These are phyloP conservation scores for Mobula birostris DNA, from an alignment of 2,113 vertebrate species.

Conservation along the genomic window DNA sequence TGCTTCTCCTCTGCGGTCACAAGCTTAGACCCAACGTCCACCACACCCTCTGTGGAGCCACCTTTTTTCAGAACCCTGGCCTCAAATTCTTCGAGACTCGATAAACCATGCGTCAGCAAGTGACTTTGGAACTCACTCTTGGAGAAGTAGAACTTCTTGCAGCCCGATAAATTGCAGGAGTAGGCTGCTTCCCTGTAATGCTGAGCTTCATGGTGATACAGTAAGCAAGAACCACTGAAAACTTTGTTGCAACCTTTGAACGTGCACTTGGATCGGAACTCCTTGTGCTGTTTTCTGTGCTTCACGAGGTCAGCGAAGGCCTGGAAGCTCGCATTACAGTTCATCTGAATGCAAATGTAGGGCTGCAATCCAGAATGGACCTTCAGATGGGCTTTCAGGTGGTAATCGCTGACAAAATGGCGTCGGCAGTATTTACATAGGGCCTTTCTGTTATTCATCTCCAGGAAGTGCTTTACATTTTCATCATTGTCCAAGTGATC, in stretches of 20 bases:
- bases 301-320: conserved; percentile 77
- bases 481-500: conserved; percentile 79
- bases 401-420: conserved; percentile 83
- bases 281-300: conserved; percentile 79
- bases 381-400: conserved; percentile 76
- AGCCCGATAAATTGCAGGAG: conserved; percentile 71
- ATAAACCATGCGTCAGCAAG: conserved; percentile 69
- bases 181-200: conserved; percentile 91
- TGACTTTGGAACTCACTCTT: conserved; percentile 84
- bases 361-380: conserved; percentile 76
- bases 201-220: conserved; percentile 95
- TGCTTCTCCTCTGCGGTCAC: neutral
- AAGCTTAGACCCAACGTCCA: neutral
- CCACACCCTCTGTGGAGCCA: conserved; percentile 16
- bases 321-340: conserved; percentile 74
- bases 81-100: conserved; percentile 64
- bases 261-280: conserved; percentile 82
- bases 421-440: conserved; percentile 86
- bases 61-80: conserved; percentile 51
- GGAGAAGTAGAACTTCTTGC: conserved; percentile 89
- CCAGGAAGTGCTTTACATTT: conserved; percentile 81
- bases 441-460: conserved; percentile 84
- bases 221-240: conserved; percentile 83
- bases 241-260: conserved; percentile 81
- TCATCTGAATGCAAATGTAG: conserved; percentile 77